These are phyloP conservation scores for Drosophila siamana DNA, from an alignment of 2,888 invertebrate species.

Conservation along the genomic window DNA sequence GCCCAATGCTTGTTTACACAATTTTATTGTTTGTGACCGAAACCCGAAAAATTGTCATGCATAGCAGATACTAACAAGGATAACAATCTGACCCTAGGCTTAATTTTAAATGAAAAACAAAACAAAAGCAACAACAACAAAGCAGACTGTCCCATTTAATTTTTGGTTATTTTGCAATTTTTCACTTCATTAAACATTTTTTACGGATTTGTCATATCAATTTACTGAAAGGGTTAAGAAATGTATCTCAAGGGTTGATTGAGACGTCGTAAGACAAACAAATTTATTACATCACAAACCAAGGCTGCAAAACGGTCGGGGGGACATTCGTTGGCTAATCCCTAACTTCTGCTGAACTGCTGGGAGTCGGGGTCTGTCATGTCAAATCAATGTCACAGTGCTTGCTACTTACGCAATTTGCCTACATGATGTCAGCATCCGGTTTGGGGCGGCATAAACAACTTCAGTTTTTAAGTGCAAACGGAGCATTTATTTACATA, in stretches of 20 bases:
- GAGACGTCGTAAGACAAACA: slow-evolving; percentile 66
- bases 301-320: slow-evolving; percentile 7
- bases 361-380: slow-evolving; percentile 54
- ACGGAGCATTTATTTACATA: slow-evolving; percentile 36
- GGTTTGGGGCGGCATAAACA: slow-evolving; percentile 50
- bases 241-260: slow-evolving; percentile 67
- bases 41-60: slow-evolving; percentile 61
- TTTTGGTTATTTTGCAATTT: slow-evolving; percentile 85
- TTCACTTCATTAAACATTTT: slow-evolving; percentile 84
- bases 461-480: slow-evolving; percentile 75
- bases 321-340: neutral
- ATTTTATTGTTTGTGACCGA: slow-evolving; percentile 53
- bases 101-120: slow-evolving; percentile 57
- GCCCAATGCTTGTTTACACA: slow-evolving; percentile 78
- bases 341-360: too few relatives aligned
- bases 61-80: slow-evolving; percentile 43
- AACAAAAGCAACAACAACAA: slow-evolving; percentile 32
- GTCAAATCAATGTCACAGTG: slow-evolving; percentile 78
- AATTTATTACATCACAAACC: slow-evolving; percentile 61
- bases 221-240: slow-evolving; percentile 73
- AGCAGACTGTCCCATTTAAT: slow-evolving; percentile 73
- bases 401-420: slow-evolving; percentile 72
- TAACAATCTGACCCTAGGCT: slow-evolving; percentile 43
- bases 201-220: slow-evolving; percentile 77
- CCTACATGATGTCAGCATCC: slow-evolving; percentile 76